phyloP scores from a whole-genome alignment of 2,797 vertebrate genomes.

The Pteropus rufus region DNA sequence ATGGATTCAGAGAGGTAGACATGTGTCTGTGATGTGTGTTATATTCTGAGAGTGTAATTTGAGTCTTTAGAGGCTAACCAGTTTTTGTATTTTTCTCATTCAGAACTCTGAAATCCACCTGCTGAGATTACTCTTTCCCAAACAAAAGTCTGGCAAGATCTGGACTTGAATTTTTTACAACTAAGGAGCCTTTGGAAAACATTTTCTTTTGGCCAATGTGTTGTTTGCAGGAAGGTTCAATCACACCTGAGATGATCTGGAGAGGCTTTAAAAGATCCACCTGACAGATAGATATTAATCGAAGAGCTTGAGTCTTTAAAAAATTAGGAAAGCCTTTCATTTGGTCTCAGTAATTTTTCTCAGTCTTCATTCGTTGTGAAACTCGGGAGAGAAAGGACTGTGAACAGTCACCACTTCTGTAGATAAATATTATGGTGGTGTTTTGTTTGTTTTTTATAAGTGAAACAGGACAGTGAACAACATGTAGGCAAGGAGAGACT shows the following conservation, averaged over 20 bases:
- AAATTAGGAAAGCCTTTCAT: background rate
- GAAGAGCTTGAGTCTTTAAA: background rate
- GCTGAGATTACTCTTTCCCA: background rate
- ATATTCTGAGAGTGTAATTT: background rate
- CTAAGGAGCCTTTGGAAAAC: background rate
- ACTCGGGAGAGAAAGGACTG: background rate
- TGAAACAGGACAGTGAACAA: background rate
- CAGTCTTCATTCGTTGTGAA: background rate
- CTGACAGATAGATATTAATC: background rate
- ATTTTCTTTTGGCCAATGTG: background rate
- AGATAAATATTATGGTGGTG: background rate
- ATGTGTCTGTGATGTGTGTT: background rate
- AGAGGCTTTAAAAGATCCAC: background rate
- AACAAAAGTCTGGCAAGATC: background rate
- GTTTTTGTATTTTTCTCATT: background rate
- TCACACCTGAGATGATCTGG: background rate
- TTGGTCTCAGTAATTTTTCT: background rate
- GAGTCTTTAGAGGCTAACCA: background rate
- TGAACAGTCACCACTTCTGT: background rate
- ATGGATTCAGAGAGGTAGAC: background rate
- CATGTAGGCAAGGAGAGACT: background rate
- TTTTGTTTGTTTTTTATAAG: background rate
- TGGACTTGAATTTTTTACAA: background rate
- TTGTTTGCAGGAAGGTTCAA: background rate
- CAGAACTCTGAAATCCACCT: background rate